phyloP scores from a whole-genome alignment of 2,113 vertebrate species.

The Bubo scandiacus region DNA sequence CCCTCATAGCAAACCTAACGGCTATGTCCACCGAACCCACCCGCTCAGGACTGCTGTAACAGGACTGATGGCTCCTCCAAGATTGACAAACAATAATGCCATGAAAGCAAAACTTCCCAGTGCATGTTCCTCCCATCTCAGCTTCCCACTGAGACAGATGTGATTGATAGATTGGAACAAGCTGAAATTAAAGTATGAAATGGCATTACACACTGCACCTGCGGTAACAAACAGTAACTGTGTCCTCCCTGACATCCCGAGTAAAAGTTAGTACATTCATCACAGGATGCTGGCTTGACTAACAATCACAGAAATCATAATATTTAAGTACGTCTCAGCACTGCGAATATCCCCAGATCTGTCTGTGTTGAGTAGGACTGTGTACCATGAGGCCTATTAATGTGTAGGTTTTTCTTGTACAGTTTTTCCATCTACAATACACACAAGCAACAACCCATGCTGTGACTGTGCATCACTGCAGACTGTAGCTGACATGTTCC shows the following conservation, averaged over 20 bases:
- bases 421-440: not conserved
- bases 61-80: not conserved
- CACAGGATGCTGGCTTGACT: not conserved
- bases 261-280: not conserved
- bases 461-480: accelerated
- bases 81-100: not conserved
- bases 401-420: not conserved
- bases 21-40: not conserved
- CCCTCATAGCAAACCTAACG: not conserved
- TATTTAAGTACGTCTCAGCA: not conserved
- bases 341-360: not conserved
- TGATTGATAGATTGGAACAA: not conserved
- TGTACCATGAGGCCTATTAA: not conserved
- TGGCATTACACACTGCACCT: not conserved
- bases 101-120: not conserved
- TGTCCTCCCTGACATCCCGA: not conserved
- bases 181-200: not conserved
- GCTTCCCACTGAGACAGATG: not conserved
- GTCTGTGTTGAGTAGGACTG: not conserved
- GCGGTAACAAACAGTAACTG: not conserved
- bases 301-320: not conserved
- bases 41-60: not conserved
- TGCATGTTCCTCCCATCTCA: not conserved
- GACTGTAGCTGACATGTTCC: not conserved
- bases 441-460: not conserved